Conservation (phyloP, 2,797 vertebrate species). For the Acridotheres tristis region DNA sequence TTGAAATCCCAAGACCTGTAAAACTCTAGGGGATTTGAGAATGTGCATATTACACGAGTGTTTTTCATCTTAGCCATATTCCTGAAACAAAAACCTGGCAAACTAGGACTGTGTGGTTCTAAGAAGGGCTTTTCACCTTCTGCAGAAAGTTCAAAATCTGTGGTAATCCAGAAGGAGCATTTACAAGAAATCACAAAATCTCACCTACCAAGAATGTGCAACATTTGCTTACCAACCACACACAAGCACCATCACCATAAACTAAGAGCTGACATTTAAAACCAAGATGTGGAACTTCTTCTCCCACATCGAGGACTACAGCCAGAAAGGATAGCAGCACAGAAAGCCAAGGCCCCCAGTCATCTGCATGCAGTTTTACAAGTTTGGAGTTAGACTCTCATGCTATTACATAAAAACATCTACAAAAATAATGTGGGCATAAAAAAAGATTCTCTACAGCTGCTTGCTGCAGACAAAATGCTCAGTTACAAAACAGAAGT, state of each 20-base stretch:
- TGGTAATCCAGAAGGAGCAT: not conserved
- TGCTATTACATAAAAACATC: not conserved
- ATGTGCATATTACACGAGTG: not conserved
- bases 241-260: not conserved
- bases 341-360: not conserved
- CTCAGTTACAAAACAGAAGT: not conserved
- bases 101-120: not conserved
- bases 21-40: not conserved
- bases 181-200: not conserved
- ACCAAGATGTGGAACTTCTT: not conserved
- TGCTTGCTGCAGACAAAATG: not conserved
- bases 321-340: not conserved
- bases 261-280: not conserved
- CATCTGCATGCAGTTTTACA: not conserved
- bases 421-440: not conserved
- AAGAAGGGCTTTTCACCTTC: not conserved
- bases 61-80: not conserved
- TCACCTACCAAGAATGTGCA: not conserved
- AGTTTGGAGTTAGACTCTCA: not conserved
- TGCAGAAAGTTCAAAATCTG: not conserved
- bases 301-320: not conserved
- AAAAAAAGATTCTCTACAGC: not conserved
- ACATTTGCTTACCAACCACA: constrained; percentile 3
- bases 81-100: not conserved
- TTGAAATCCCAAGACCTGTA: not conserved